Conservation (phyloP, 1,140 invertebrate genomes). For the Caenorhabditis inopinata region DNA sequence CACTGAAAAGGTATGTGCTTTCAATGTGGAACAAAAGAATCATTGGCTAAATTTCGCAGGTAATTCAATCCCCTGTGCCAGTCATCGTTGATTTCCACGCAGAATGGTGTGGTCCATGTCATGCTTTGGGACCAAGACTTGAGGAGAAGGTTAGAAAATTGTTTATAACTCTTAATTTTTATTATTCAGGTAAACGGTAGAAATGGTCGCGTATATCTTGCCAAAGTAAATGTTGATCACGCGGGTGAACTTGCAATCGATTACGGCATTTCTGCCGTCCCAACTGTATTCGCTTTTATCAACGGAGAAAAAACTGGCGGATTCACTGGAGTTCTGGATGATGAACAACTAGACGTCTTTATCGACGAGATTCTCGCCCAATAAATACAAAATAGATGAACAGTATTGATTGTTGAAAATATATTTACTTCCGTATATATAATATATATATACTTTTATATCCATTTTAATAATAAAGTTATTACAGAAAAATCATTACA, state of each 20-base stretch:
- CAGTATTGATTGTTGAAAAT: too few species aligned
- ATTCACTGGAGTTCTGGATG: conserved; percentile 25
- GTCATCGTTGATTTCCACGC: conserved; percentile 79
- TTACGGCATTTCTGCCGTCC: conserved; percentile 38
- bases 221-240: conserved; percentile 44
- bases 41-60: neutral
- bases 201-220: conserved; percentile 33
- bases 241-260: conserved; percentile 42
- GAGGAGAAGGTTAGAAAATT: conserved; percentile 56
- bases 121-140: conserved; percentile 79
- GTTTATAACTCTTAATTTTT: neutral
- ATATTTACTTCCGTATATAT: too few species aligned
- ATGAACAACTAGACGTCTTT: conserved; percentile 37
- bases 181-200: conserved; percentile 9
- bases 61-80: conserved; percentile 73
- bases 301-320: conserved; percentile 32
- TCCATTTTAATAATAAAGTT: too few species aligned
- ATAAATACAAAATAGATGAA: too few species aligned
- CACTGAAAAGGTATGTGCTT: neutral
- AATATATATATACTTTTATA: too few species aligned
- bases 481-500: too few species aligned
- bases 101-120: conserved; percentile 80
- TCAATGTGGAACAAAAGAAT: neutral
- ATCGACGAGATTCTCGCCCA: conserved; percentile 31
- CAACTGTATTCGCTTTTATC: conserved; percentile 42